These are phyloP conservation scores for Drosophila tani DNA, from an alignment of 1,140 invertebrate genomes.

Conservation along the genomic window DNA sequence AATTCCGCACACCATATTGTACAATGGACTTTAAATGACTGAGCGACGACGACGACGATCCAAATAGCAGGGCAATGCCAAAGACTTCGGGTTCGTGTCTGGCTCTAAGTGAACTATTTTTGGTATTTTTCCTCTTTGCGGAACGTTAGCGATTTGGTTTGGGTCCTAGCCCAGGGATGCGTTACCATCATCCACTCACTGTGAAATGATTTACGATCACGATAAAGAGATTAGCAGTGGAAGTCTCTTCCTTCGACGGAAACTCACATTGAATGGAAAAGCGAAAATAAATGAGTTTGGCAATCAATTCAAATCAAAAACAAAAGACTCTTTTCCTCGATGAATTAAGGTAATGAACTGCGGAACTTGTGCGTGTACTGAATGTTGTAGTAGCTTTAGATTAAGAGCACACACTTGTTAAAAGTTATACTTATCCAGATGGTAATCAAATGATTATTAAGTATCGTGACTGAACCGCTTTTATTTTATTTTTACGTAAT, in stretches of 20 bases:
- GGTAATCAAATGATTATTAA: background rate
- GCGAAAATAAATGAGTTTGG: constrained; percentile 30
- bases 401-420: background rate
- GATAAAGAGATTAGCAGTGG: constrained; percentile 56
- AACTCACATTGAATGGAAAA: constrained; percentile 14
- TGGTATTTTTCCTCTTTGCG: constrained; percentile 59
- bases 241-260: constrained; percentile 2
- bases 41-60: constrained; percentile 28
- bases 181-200: constrained; percentile 19
- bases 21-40: constrained; percentile 78
- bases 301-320: constrained; percentile 21
- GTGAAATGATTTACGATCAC: constrained; percentile 62
- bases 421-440: background rate
- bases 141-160: constrained; percentile 45
- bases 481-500: constrained; percentile 29
- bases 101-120: constrained; percentile 66
- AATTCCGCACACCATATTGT: constrained; percentile 82
- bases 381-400: constrained; percentile 7
- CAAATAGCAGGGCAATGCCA: constrained; percentile 33
- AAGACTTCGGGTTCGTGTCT: constrained; percentile 48
- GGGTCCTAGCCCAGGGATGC: constrained; percentile 26
- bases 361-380: background rate
- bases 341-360: background rate
- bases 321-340: background rate
- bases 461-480: constrained; percentile 13